A percentile compares a stretch with the other conserved stretches of the same genome.
phyloP scores from a whole-genome alignment of 2,888 invertebrate species.

The Plebejus anna region DNA sequence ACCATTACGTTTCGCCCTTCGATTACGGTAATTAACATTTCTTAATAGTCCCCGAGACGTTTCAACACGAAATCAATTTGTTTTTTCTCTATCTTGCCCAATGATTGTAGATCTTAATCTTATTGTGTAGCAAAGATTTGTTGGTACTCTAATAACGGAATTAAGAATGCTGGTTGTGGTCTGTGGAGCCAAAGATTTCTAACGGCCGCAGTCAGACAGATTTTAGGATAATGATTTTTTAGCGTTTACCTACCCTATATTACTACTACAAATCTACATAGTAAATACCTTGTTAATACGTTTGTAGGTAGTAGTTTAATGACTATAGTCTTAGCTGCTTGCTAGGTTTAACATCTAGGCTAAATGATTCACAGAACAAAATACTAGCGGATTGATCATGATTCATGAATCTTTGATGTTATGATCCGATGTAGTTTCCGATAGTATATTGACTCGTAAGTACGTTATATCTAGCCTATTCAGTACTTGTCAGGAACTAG shows the following conservation, averaged over 20 bases:
- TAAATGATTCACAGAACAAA: background rate
- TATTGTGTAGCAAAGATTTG: background rate
- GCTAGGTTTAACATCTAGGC: background rate
- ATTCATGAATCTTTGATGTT: background rate
- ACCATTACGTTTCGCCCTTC: slow-evolving; percentile 20
- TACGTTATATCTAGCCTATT: background rate
- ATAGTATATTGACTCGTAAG: background rate
- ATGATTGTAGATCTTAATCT: slow-evolving; percentile 8
- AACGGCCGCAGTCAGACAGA: background rate
- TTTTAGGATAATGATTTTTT: background rate
- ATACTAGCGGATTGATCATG: background rate
- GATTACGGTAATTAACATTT: slow-evolving; percentile 31
- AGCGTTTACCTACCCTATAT: no score
- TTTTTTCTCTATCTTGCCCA: slow-evolving; percentile 24
- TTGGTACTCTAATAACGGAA: background rate
- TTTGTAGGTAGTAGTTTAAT: background rate
- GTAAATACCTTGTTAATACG: background rate
- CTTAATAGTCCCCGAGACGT: slow-evolving; percentile 20
- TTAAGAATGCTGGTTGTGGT: background rate
- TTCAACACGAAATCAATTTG: slow-evolving; percentile 11
- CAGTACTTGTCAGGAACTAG: no score
- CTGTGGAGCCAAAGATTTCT: background rate
- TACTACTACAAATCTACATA: background rate
- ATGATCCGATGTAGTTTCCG: background rate
- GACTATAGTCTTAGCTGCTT: background rate